These are phyloP conservation scores for Oryzias woworae DNA, from an alignment of 2,113 vertebrate genomes.

Conservation along the genomic window DNA sequence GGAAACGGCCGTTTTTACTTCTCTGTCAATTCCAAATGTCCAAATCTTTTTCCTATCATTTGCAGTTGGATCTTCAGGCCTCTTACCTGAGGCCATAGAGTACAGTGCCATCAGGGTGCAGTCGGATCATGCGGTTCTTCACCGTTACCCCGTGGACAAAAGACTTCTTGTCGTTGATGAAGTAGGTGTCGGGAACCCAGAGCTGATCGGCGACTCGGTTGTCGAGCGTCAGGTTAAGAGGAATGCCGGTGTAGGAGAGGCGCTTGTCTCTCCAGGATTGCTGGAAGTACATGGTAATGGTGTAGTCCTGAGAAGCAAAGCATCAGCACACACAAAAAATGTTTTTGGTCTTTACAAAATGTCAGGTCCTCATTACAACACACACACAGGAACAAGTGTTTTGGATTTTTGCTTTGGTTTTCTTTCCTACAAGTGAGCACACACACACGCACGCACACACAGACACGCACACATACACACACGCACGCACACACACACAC, in stretches of 20 bases:
- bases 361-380: too few relatives aligned
- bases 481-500: too few relatives aligned
- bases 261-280: slow-evolving; percentile 96
- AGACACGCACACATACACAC: too few relatives aligned
- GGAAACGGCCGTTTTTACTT: too few relatives aligned
- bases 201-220: slow-evolving; percentile 92
- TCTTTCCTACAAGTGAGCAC: too few relatives aligned
- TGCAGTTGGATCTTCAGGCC: too few relatives aligned
- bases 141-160: slow-evolving; percentile 93
- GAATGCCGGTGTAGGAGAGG: slow-evolving; percentile 92
- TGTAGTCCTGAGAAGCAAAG: slow-evolving; percentile 84
- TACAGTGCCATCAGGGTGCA: slow-evolving; percentile 91
- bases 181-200: slow-evolving; percentile 94
- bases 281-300: slow-evolving; percentile 95
- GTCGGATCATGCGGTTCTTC: slow-evolving; percentile 93
- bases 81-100: slow-evolving; percentile 89
- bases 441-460: too few relatives aligned
- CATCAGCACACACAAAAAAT: background rate
- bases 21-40: too few relatives aligned
- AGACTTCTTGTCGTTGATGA: slow-evolving; percentile 94
- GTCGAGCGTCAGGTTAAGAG: slow-evolving; percentile 91
- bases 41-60: too few relatives aligned
- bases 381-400: too few relatives aligned
- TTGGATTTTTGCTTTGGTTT: too few relatives aligned
- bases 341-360: too few relatives aligned